Evolutionary conservation across 2,113 vertebrate species (phyloP).

Genomic region (Nothocercus julius): DNA sequence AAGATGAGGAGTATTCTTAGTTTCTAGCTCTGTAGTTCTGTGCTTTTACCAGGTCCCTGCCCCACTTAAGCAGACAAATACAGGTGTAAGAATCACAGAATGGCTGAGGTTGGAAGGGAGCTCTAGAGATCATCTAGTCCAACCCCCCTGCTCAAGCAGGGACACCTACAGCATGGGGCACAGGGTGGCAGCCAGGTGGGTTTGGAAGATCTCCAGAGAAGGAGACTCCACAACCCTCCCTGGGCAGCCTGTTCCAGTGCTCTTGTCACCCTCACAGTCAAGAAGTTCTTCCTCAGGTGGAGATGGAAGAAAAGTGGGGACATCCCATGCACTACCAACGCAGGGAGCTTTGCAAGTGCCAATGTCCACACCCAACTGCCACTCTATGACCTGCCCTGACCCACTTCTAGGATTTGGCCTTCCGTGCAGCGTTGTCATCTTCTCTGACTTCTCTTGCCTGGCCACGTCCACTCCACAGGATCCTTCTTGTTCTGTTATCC

Average conservation of each 20-base stretch:
- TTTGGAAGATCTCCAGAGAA: too few relatives aligned
- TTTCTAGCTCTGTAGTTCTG: background rate
- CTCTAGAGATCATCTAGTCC: too few relatives aligned
- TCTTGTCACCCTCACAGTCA: too few relatives aligned
- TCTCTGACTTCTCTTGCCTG: background rate
- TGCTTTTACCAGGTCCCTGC: background rate
- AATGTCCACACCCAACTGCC: background rate
- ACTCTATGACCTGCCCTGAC: background rate
- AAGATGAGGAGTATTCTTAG: background rate
- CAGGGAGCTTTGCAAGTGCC: background rate
- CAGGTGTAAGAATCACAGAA: too few relatives aligned
- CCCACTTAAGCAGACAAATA: background rate
- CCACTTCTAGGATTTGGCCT: background rate
- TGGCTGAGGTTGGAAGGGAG: too few relatives aligned
- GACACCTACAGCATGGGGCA: too few relatives aligned
- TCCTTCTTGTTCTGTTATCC: background rate
- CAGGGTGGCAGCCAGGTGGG: too few relatives aligned
- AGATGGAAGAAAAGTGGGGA: fast-evolving
- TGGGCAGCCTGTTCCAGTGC: too few relatives aligned
- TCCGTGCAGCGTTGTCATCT: background rate
- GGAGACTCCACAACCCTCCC: too few relatives aligned
- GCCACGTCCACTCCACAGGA: background rate
- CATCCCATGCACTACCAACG: background rate
- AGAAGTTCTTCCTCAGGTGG: too few relatives aligned
- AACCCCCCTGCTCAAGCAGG: too few relatives aligned